Percentiles rank a stretch among this genome's conserved stretches.
These are phyloP conservation scores for Artemia franciscana DNA, from an alignment of 1,140 invertebrate genomes.

Conservation along the genomic window DNA sequence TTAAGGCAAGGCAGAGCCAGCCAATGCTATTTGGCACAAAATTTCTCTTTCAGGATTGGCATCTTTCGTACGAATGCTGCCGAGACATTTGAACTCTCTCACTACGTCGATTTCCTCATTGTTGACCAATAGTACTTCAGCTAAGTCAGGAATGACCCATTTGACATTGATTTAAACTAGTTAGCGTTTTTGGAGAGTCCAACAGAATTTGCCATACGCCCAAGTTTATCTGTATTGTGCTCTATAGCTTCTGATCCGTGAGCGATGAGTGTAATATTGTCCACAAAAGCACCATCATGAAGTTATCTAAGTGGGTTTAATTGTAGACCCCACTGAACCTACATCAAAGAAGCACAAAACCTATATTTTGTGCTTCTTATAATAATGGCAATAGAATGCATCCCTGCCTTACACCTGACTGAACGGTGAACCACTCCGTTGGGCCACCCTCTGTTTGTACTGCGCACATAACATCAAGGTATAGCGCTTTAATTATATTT, in stretches of 20 bases:
- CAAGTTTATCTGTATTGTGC: no score
- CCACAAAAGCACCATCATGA: neutral
- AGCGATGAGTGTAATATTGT: neutral
- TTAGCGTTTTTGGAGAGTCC: neutral
- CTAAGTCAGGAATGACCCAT: neutral
- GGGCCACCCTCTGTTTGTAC: neutral
- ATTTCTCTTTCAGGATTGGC: neutral
- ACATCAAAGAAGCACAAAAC: neutral
- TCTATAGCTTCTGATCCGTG: neutral
- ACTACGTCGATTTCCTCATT: no score
- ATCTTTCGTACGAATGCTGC: neutral
- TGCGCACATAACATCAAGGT: neutral
- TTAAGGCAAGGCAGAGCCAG: neutral
- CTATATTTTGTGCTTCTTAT: neutral
- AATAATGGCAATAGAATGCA: neutral
- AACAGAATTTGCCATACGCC: no score
- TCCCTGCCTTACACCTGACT: neutral
- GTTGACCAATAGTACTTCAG: neutral
- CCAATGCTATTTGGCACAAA: neutral
- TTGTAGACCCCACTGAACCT: neutral
- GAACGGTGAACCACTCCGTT: neutral
- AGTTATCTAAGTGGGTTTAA: neutral
- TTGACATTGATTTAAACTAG: neutral
- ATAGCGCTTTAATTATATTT: neutral
- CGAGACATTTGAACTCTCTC: no score